Evolutionary conservation across 2,888 invertebrate species (phyloP).

Genomic region (Andricus curvator): DNA sequence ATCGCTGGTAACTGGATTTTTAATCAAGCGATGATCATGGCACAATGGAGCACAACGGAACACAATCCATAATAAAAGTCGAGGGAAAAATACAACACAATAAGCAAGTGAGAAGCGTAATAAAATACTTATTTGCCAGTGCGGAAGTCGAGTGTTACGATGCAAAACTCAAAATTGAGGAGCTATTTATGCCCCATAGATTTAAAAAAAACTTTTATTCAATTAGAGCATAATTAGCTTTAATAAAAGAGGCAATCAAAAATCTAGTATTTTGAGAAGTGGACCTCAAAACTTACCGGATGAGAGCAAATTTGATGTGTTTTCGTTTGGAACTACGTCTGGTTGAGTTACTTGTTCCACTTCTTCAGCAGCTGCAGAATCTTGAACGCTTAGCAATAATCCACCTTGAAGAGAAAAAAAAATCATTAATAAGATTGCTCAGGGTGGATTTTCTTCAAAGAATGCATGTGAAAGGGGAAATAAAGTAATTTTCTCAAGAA

Average conservation of each 20-base stretch:
- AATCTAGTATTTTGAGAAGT: background rate
- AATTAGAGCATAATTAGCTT: background rate
- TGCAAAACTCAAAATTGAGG: conserved; percentile 18
- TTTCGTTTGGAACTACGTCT: conserved; percentile 79
- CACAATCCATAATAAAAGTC: conserved; percentile 69
- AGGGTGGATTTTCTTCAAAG: background rate
- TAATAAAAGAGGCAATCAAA: background rate
- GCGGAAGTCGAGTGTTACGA: conserved; percentile 18
- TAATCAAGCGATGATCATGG: conserved; percentile 73
- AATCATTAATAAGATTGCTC: background rate
- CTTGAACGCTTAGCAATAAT: conserved; percentile 87
- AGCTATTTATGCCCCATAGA: conserved; percentile 18
- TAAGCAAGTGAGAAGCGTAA: conserved; percentile 69
- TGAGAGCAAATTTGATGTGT: conserved; percentile 83
- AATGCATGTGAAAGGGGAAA: no score
- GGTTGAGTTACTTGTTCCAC: conserved; percentile 82
- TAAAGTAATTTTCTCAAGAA: fast-evolving
- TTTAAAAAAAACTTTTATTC: background rate
- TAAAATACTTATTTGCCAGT: conserved; percentile 23
- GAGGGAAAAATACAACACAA: conserved; percentile 61
- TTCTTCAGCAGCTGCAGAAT: conserved; percentile 88
- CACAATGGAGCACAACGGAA: conserved; percentile 73
- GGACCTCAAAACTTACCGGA: conserved; percentile 81
- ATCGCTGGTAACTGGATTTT: conserved; percentile 74
- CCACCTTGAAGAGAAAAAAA: conserved; percentile 80